Evolutionary conservation across 2,888 invertebrate species (phyloP).

Genomic region (Orthosia incerta): DNA sequence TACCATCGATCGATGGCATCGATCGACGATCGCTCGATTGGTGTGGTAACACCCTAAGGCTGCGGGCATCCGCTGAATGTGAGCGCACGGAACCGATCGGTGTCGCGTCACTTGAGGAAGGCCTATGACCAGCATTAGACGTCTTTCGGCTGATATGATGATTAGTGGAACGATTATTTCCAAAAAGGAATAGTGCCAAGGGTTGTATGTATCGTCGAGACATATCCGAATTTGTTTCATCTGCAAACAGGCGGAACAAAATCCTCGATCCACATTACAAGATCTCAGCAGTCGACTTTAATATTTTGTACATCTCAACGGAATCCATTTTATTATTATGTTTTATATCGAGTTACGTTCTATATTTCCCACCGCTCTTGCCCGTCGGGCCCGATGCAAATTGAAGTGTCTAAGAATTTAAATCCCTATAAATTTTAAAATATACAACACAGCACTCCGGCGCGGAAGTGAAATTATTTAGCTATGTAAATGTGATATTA

Average conservation of each 20-base stretch:
- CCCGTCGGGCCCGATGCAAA: conserved; percentile 70
- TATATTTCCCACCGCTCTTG: conserved; percentile 61
- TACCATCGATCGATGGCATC: too few species aligned
- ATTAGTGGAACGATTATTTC: too few species aligned
- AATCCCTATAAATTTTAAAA: conserved; percentile 72
- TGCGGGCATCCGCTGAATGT: too few species aligned
- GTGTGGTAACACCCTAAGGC: too few species aligned
- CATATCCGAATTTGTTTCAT: too few species aligned
- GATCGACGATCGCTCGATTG: too few species aligned
- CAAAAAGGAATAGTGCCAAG: too few species aligned
- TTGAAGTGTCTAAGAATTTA: conserved; percentile 69
- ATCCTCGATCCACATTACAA: conserved; percentile 9
- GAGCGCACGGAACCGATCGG: too few species aligned
- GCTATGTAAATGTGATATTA: conserved; percentile 41
- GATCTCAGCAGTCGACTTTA: conserved; percentile 3
- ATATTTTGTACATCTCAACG: conserved; percentile 23
- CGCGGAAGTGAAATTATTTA: conserved; percentile 60
- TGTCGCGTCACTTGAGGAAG: too few species aligned
- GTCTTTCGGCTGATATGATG: too few species aligned
- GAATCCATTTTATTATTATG: conserved; percentile 49
- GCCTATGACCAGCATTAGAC: too few species aligned
- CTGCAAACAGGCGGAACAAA: background rate
- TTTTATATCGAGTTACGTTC: conserved; percentile 55
- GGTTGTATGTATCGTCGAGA: too few species aligned
- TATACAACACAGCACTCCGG: conserved; percentile 51